Evolutionary conservation across 2,113 vertebrate genomes (phyloP), one percentile per base, ranked within the genome.

Genomic region (Heloderma charlesbogerti): DNA sequence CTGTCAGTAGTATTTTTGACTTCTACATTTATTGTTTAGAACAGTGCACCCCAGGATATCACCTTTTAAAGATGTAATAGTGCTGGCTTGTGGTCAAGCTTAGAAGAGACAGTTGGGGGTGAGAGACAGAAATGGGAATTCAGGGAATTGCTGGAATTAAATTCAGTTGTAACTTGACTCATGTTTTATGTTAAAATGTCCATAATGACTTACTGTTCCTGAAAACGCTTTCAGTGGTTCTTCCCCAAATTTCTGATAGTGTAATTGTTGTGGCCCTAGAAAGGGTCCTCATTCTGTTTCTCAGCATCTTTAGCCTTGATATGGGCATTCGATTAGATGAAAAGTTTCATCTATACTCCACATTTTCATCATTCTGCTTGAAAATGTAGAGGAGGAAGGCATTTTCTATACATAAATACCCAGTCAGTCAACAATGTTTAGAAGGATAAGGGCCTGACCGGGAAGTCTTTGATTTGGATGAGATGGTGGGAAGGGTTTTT

Each of bases 1-100:
- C 77, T 88, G 75, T 48, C 60, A 79, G 25, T 87, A 29, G 31
- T 48, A 66, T 80, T 79, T 88, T n/a, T 88, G 87, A 69, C 60
- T 80, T 75, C 2, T 57, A 75, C 5, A 40, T 57, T 27, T 78
- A 57, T 78, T 88, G 85, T 88, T 75, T n/a, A 22, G 43, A 81
- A 51, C 57, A 45, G 8, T 48, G 75, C 57, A 79, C 60, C 29
- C 34, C 31, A 54, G 34, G 45, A 54, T 71, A 81, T 71, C 78
- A 37, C 15, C 9, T 37, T 51, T 40, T 25, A n/a, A 54, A 63
- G 10, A 88, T 81, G 45, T 6, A 81, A 34, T 67, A 37, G 45
- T 89, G 34, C 34, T 54, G n/a, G 78, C 78, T 57, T 31, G 45
- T 77, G 37, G 57, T 67, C 57, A 48, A n/a, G 6, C 43, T 63